Conservation (phyloP, 1,140 invertebrate species). For the Drosophila ohnishii region DNA sequence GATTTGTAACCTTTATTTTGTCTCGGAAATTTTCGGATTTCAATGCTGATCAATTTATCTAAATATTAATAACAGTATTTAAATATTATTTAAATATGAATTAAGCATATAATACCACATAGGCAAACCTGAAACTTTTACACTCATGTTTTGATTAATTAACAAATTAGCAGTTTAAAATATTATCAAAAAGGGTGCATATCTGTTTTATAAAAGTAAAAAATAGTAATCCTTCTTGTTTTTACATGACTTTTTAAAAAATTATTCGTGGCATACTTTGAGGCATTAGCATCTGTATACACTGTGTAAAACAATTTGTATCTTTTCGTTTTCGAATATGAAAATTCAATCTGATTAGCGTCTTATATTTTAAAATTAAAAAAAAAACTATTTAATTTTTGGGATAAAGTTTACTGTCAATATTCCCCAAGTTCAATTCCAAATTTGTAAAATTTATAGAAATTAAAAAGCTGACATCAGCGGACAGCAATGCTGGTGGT, state of each 20-base stretch:
- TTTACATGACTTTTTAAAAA: background rate
- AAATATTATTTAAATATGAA: background rate
- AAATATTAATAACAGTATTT: too few species aligned
- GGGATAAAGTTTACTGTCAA: too few species aligned
- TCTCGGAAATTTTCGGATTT: background rate
- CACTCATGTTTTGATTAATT: too few species aligned
- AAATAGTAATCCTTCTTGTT: too few species aligned
- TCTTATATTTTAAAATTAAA: background rate
- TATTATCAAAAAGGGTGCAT: background rate
- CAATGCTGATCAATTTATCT: background rate
- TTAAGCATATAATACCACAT: background rate
- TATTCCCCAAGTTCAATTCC: background rate
- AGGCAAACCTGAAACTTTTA: background rate
- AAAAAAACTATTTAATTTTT: background rate
- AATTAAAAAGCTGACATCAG: constrained; percentile 68
- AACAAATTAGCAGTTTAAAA: background rate
- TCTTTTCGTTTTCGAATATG: background rate
- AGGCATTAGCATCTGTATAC: background rate
- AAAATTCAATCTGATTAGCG: too few species aligned
- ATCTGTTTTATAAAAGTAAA: background rate
- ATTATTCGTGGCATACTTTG: constrained; percentile 21
- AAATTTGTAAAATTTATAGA: constrained; percentile 10
- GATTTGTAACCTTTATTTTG: background rate
- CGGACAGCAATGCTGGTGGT: constrained; percentile 64
- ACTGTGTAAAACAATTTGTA: background rate